Base-by-base conservation (phyloP, 1,140 invertebrate genomes). In the Drosophila willistoni region DNA sequence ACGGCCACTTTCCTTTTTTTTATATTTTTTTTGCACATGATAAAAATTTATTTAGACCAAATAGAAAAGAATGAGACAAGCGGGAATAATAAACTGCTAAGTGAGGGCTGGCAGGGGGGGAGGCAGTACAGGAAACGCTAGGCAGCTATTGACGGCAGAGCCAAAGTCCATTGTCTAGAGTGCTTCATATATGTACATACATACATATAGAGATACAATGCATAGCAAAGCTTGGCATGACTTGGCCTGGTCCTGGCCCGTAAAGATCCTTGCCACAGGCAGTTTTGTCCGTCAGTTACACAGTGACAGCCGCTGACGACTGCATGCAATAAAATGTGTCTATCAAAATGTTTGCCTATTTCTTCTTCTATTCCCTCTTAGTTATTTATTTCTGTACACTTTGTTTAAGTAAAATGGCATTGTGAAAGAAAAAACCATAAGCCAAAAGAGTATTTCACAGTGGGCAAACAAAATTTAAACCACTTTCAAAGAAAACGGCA, bases 21-120 rank as follows among this genome's bases (percentile, higher is more conserved):
- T 60, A 29, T 64, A 7, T 47, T 54, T 56, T 65, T 63, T 80
- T 80, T 79, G 84, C 79, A 87, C 85, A 89, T 84, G 84, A 89
- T 89, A 87, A 87, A 89, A 89, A 89, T 84, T 80, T 89, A 87
- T 87, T 89, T 90, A 89, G 84, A 87, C 71, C 80, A 84, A 87
- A 87, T 89, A 87, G 84, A 80, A 89, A 84, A 90, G 81, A 89
- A 84, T 79, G 85, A 79, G 84, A 69, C 85, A 78, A 67, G 80
- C 74, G 84, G 84, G 84, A 90, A 81, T 89, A 90, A 89, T 90
- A 90, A 89, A 89, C 81, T 87, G 82, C 83, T 79, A 73, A 72
- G 69, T 29, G 42, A 25, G 9, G 60, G 61, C 3, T 25, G 41
- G 47, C 25, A 59, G 19, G 41, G 73, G 62, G 73, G 42, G 55